Conservation (phyloP, 2,113 vertebrate species). For the Cryptomyrus ogoouensis region DNA sequence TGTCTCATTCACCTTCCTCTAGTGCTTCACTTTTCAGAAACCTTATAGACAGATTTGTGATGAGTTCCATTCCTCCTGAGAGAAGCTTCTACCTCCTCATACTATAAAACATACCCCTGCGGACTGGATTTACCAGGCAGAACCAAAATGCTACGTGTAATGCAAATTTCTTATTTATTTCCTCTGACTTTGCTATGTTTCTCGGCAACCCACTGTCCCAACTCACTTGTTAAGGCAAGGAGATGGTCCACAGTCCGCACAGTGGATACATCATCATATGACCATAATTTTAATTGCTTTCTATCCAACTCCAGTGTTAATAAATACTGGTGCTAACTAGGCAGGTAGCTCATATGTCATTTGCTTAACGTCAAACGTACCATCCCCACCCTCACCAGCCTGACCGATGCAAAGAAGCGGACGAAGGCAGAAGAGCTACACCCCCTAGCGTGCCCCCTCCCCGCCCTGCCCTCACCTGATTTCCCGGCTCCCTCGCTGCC, state of each 20-base stretch:
- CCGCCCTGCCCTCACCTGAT: constrained; percentile 51
- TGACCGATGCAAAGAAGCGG: not conserved
- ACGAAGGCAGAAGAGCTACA: not conserved
- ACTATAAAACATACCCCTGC: not conserved
- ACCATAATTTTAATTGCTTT: not conserved
- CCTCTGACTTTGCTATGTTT: not conserved
- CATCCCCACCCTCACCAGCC: no score
- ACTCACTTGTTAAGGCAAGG: not conserved
- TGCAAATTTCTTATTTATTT: not conserved
- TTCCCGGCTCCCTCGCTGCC: constrained; percentile 62
- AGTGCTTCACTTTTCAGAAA: not conserved
- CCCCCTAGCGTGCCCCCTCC: not conserved
- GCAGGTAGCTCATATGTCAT: not conserved
- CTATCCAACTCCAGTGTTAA: not conserved
- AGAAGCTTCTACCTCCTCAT: not conserved
- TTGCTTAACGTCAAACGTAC: not conserved
- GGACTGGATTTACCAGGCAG: not conserved
- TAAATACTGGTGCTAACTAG: not conserved
- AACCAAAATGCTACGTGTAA: not conserved
- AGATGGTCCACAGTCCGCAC: not conserved
- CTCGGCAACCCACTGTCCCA: not conserved
- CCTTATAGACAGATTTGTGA: not conserved
- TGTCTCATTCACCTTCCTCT: constrained; percentile 28
- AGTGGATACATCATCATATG: not conserved
- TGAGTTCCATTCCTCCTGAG: not conserved